Base-by-base conservation (phyloP, 2,888 invertebrate genomes). In the Helobdella robusta region DNA sequence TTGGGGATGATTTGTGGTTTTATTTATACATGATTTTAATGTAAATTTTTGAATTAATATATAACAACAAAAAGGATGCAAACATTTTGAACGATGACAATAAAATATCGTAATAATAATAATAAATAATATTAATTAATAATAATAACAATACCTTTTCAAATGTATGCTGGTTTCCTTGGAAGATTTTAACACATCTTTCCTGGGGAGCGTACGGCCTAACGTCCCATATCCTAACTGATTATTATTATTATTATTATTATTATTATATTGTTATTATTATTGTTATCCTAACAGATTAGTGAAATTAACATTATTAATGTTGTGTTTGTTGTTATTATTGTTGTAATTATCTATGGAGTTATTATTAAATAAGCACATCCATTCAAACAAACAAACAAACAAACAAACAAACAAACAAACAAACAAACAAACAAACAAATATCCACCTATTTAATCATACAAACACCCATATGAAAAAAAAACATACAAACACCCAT, bases 141-240 rank as follows among this genome's bases (percentile, higher is more conserved):
- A 4, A 32, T 15, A 28, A 30, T n/a, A 35, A n/a, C 18, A 20
- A 32, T 44, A 72, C 72, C 70, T 84, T 76, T 65, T 72, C 72
- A 69, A 72, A 72, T 40, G 70, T 68, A 48, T 72, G 72, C 40
- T 72, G 71, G 58, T 70, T 70, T 62, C 72, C 72, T 48, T 70
- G 70, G 65, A 72, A 71, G n/a, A 72, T 68, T 58, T 72, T 72
- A 8, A 72, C 71, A 63, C 72, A 72, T 56, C 72, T 65, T 50
- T 72, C 72, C 44, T 65, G 67, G n/a, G 72, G 72, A n/a, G 72
- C 72, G 67, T 67, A 72, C n/a, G 72, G 72, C 28, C 72, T 60
- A 6, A 72, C 71, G 54, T 72, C 72, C 69, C 70, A 72, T 11
- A 72, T 72, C 70, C 73, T 72, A 80, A 82, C 76, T 50, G 91